Evolutionary conservation across 2,113 vertebrate genomes (phyloP).

Genomic region (Tringa solitaria): DNA sequence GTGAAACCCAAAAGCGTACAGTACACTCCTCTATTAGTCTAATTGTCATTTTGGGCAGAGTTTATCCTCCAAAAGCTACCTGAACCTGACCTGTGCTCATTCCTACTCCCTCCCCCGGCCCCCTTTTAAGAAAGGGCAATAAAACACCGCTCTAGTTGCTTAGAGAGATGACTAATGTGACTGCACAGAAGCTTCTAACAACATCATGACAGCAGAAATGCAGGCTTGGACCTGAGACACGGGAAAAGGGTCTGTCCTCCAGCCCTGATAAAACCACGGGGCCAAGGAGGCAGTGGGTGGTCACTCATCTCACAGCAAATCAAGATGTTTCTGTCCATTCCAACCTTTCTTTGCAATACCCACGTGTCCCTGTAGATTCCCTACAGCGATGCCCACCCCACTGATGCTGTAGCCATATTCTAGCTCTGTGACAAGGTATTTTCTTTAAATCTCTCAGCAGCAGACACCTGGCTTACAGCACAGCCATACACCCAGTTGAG

Average conservation of each 20-base stretch:
- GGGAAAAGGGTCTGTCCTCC: background rate
- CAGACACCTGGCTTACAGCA: background rate
- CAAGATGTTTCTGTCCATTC: background rate
- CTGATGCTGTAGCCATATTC: background rate
- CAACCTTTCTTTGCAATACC: background rate
- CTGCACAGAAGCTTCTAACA: background rate
- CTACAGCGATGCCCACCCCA: rapidly evolving
- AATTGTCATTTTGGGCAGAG: background rate
- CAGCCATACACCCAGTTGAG: background rate
- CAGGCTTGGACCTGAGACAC: background rate
- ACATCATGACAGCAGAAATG: background rate
- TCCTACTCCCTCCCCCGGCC: background rate
- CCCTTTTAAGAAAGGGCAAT: background rate
- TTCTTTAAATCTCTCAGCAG: background rate
- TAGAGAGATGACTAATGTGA: background rate
- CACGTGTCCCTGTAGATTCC: background rate
- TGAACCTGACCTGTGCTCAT: background rate
- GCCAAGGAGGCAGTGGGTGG: rapidly evolving
- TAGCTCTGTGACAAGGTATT: background rate
- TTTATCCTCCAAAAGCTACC: background rate
- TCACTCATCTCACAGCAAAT: background rate
- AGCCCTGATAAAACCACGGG: rapidly evolving
- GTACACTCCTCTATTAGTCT: background rate
- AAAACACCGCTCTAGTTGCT: background rate
- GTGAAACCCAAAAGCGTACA: background rate